phyloP scores from a whole-genome alignment of 1,140 invertebrate species.

The Stenopsyche tienmushanensis region DNA sequence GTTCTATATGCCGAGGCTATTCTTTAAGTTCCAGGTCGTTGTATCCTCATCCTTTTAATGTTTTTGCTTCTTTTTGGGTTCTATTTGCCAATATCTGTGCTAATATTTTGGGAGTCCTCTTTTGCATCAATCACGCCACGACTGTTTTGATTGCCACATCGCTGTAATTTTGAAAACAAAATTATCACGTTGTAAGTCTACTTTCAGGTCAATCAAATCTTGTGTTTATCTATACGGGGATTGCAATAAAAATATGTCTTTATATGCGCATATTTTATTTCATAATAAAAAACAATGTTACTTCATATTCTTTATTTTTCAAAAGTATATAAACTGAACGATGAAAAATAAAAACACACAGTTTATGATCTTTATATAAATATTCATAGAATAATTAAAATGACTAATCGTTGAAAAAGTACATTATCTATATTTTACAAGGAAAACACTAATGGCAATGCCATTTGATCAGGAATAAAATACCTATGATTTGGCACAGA shows the following conservation, averaged over 20 bases:
- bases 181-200: not conserved
- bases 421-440: not conserved
- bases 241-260: not conserved
- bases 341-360: not conserved
- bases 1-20: no score
- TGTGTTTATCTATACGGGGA: not conserved
- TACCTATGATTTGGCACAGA: conserved; percentile 32
- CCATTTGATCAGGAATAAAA: conserved; percentile 16
- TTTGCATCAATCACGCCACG: not conserved
- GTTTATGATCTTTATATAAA: not conserved
- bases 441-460: not conserved
- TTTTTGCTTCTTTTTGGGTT: no score
- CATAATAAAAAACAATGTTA: not conserved
- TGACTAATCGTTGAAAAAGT: not conserved
- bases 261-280: not conserved
- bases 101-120: no score
- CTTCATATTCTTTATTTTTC: not conserved
- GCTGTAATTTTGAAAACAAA: not conserved
- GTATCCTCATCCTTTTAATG: no score
- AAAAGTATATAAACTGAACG: not conserved
- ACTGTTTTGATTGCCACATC: not conserved
- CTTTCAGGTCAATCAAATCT: not conserved
- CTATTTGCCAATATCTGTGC: no score
- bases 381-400: not conserved
- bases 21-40: no score